Percentiles rank a stretch among this genome's conserved stretches.
These are phyloP conservation scores for Diarsia rubi DNA, from an alignment of 2,888 invertebrate genomes.

Conservation along the genomic window DNA sequence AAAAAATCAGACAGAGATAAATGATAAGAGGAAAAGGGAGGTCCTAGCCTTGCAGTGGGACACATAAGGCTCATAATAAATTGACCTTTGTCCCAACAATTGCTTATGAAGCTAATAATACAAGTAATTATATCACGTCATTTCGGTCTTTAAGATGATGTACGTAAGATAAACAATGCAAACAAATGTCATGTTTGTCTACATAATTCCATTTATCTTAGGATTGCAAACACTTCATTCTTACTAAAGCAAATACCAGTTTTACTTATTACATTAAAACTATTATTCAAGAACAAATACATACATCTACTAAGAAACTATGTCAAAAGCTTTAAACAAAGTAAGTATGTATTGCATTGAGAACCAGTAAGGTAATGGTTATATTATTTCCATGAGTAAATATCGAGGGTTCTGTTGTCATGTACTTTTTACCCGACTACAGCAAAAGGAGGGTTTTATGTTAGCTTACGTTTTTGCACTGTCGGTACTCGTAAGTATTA, in stretches of 20 bases:
- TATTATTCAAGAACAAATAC: slow-evolving; percentile 41
- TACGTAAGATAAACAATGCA: not conserved
- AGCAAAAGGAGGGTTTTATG: not conserved
- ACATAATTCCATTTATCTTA: slow-evolving; percentile 3
- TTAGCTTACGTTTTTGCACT: not conserved
- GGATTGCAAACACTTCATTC: slow-evolving; percentile 40
- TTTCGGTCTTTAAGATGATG: not conserved
- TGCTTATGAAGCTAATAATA: not conserved
- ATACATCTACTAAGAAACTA: slow-evolving; percentile 14
- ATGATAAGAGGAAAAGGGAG: too few relatives aligned
- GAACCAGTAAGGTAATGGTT: not conserved
- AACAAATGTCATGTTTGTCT: slow-evolving; percentile 6
- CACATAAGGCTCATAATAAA: too few relatives aligned
- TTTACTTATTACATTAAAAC: not conserved
- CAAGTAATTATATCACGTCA: not conserved
- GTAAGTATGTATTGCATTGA: slow-evolving; percentile 5
- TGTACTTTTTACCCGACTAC: not conserved
- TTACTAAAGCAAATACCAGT: slow-evolving; percentile 18
- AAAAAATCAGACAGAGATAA: too few relatives aligned
- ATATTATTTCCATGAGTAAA: not conserved
- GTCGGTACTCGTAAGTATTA: not conserved
- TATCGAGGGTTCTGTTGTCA: not conserved
- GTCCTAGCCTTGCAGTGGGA: too few relatives aligned
- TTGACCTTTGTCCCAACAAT: not conserved
- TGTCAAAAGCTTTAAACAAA: slow-evolving; percentile 17